These are phyloP conservation scores for Drosophila tropicalis DNA, from an alignment of 1,140 invertebrate genomes.

Conservation along the genomic window DNA sequence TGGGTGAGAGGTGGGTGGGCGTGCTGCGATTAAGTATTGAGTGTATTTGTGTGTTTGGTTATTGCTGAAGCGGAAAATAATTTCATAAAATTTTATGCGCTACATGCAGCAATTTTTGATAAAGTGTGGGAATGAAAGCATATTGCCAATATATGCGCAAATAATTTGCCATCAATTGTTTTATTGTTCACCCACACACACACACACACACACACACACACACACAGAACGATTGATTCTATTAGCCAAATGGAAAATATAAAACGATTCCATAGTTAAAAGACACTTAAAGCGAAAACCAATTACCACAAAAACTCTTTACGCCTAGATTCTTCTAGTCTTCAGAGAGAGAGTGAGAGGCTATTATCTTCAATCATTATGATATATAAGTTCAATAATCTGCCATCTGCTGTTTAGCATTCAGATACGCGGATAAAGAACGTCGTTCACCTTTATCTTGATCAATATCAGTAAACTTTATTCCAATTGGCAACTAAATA, in stretches of 20 bases:
- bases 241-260: constrained; percentile 5
- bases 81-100: constrained; percentile 75
- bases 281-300: not conserved
- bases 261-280: not conserved
- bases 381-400: constrained; percentile 1
- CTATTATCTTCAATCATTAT: constrained; percentile 13
- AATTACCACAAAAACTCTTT: not conserved
- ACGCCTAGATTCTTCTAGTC: not conserved
- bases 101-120: constrained; percentile 35
- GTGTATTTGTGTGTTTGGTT: constrained; percentile 17
- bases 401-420: constrained; percentile 17
- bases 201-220: not conserved
- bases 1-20: constrained; percentile 3
- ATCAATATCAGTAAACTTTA: constrained; percentile 10
- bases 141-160: constrained; percentile 8
- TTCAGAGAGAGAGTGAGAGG: not conserved
- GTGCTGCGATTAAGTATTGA: constrained; percentile 22
- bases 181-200: not conserved
- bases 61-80: constrained; percentile 51
- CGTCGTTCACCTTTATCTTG: not conserved
- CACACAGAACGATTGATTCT: not conserved
- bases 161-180: constrained; percentile 10
- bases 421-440: not conserved
- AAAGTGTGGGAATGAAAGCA: constrained; percentile 15
- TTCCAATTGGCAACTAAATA: constrained; percentile 13